A percentile compares a stretch with the other conserved stretches of the same genome.
phyloP scores from a whole-genome alignment of 2,888 invertebrate genomes.

The Gastrophysa polygoni region DNA sequence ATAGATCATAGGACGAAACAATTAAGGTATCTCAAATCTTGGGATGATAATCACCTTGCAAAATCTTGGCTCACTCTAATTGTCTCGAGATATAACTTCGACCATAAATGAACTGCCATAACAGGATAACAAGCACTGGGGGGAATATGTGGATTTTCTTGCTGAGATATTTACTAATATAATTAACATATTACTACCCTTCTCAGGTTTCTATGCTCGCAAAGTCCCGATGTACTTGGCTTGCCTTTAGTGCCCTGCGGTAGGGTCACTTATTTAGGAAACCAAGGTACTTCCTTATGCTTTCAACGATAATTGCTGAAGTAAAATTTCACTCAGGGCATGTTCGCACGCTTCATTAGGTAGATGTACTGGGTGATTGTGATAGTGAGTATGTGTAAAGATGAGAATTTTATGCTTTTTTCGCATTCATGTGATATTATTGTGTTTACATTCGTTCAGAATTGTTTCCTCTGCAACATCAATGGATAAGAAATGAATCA shows the following conservation, averaged over 20 bases:
- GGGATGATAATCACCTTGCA: not conserved
- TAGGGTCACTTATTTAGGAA: constrained; percentile 58
- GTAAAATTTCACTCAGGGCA: constrained; percentile 32
- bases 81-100: not conserved
- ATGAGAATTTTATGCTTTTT: no score
- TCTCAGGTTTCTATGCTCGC: constrained; percentile 59
- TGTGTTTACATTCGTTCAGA: no score
- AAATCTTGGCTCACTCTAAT: not conserved
- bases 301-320: constrained; percentile 23
- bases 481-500: no score
- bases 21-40: no score
- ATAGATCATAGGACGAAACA: no score
- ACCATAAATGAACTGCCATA: constrained; percentile 23
- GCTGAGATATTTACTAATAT: constrained; percentile 28
- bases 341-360: constrained; percentile 24
- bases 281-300: constrained; percentile 50
- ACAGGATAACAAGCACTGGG: constrained; percentile 24
- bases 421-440: no score
- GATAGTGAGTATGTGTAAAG: constrained; percentile 12
- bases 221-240: constrained; percentile 60
- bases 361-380: constrained; percentile 32
- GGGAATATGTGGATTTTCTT: constrained; percentile 24
- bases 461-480: no score
- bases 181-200: constrained; percentile 36
- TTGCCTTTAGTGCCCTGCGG: constrained; percentile 59